Base-by-base conservation (phyloP, 2,888 invertebrate genomes). In the Eilema sororculum region DNA sequence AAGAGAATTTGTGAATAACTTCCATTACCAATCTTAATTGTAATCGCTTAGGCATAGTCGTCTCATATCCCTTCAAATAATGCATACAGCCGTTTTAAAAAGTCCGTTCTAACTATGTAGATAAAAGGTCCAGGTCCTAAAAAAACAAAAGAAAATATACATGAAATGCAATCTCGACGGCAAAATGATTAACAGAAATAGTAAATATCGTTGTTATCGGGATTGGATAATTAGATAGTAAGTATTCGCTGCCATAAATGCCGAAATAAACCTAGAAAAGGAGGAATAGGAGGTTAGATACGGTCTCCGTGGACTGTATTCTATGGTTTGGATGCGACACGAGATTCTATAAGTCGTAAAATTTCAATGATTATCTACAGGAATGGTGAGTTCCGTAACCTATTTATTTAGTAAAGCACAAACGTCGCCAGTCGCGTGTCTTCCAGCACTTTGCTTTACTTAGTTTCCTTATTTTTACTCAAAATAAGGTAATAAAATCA, bases 401-500 rank as follows among this genome's bases (percentile, higher is more conserved):
- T 41, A 41, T 6, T n/a, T 52, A 52, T 6, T 52, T 52, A 52
- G 1, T 52, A 20, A 52, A 52, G 52, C 9, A n/a, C 52, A 52
- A 52, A 52, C 20, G 2, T 46, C 41, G 20, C 52, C 52, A 5
- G 1, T 52, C 52, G 52, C 52, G 52, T 52, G 52, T n/a, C n/a
- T 52, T 52, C n/a, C 52, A n/a, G 52, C n/a, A 52, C 52, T 52
- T 52, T n/a, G n/a, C 52, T 52, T 52, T 52, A n/a, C 16, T 46
- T 52, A n/a, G n/a, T 52, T n/a, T n/a, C 13, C 0, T 41, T 41
- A 12, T 46, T 52, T n/a, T 52, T n/a, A 52, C 4, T 52, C 9
- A 46, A 20, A 46, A 46, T 46, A 46, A 16, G 4, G 41, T 16
- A 5, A 46, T 20, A 6, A 4, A 46, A 46, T 20, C 20, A 46